Conservation (phyloP, 1,140 invertebrate genomes). For the Linepithema humile region DNA sequence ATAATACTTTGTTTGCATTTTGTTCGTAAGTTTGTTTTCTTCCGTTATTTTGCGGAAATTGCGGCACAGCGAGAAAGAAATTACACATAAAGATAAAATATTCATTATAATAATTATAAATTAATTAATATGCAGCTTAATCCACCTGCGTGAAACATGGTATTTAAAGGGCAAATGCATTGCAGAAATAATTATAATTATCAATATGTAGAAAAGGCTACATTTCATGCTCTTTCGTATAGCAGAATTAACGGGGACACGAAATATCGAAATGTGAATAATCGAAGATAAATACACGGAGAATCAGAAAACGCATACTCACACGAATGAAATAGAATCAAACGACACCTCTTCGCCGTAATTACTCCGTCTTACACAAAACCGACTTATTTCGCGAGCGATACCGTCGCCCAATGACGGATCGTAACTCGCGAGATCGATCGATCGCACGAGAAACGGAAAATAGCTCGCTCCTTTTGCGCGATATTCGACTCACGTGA, state of each 20-base stretch:
- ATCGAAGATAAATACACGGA: background rate
- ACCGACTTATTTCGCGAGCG: background rate
- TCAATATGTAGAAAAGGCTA: background rate
- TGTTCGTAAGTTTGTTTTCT: background rate
- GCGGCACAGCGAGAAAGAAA: background rate
- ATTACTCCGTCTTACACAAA: slow-evolving; percentile 20
- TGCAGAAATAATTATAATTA: slow-evolving; percentile 12
- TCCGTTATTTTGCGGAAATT: background rate
- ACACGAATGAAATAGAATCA: background rate
- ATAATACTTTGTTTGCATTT: no score
- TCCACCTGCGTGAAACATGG: background rate
- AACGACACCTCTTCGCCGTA: background rate
- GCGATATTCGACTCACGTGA: slow-evolving; percentile 27
- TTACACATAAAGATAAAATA: slow-evolving; percentile 2
- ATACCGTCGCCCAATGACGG: slow-evolving; percentile 5
- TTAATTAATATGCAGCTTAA: background rate
- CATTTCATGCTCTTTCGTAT: slow-evolving; percentile 20
- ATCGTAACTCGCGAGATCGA: slow-evolving; percentile 13
- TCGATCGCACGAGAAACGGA: slow-evolving; percentile 6
- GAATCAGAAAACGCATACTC: background rate
- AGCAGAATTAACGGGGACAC: background rate
- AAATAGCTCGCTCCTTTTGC: background rate
- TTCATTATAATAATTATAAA: background rate
- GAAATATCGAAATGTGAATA: background rate
- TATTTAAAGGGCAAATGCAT: slow-evolving; percentile 20